Evolutionary conservation across 2,797 vertebrate genomes (phyloP).

Genomic region (Okamejei kenojei): DNA sequence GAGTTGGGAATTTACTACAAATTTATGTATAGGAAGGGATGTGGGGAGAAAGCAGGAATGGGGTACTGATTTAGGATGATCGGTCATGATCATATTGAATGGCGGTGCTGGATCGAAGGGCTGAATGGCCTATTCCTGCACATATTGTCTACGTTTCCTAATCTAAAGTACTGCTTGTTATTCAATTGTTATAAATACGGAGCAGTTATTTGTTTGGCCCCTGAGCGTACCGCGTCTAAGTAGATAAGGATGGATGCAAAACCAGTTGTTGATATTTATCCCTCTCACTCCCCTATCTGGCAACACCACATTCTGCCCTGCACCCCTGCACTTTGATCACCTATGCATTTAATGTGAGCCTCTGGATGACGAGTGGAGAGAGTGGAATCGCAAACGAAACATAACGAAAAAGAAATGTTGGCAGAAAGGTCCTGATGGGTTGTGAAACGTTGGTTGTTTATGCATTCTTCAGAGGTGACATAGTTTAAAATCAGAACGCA

Average conservation of each 20-base stretch:
- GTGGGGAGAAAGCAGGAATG: no score
- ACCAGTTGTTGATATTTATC: background rate
- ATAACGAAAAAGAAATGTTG: background rate
- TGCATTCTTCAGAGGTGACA: conserved; percentile 4
- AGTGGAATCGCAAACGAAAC: background rate
- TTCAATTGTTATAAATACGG: background rate
- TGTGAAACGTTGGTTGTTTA: background rate
- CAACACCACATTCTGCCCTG: background rate
- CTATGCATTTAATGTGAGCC: background rate
- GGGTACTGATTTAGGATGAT: no score
- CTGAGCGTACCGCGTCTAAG: background rate
- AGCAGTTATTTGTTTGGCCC: background rate
- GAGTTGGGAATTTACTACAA: no score
- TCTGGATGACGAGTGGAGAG: background rate
- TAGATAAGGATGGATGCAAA: background rate
- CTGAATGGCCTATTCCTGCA: no score
- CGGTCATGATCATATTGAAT: no score
- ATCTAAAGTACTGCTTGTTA: no score
- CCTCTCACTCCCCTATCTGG: background rate
- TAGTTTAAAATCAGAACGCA: conserved; percentile 6
- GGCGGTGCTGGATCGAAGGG: no score
- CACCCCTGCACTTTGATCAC: background rate
- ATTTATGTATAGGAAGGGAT: no score
- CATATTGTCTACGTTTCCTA: no score
- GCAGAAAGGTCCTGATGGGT: background rate